A percentile compares a stretch with the other conserved stretches of the same genome.
Evolutionary conservation across 2,888 invertebrate genomes (phyloP).

Genomic region (Netelia virgata): DNA sequence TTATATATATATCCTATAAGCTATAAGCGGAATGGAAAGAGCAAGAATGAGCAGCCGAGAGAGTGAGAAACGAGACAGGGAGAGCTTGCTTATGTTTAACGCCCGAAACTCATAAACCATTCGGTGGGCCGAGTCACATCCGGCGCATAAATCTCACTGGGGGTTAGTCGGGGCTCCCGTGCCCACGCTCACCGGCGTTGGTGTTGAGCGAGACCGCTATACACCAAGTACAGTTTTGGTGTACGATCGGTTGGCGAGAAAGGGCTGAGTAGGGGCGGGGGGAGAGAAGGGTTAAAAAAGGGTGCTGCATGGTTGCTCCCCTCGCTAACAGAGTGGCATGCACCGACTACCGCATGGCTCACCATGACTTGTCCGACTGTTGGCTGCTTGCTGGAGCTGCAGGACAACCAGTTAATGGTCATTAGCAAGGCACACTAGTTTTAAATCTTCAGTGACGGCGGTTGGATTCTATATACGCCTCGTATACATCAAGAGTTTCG

Average conservation of each 20-base stretch:
- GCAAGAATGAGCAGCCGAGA: constrained; percentile 60
- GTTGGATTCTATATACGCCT: constrained; percentile 53
- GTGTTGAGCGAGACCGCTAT: constrained; percentile 62
- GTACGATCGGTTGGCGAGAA: constrained; percentile 55
- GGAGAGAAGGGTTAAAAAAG: constrained; percentile 58
- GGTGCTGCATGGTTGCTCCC: constrained; percentile 62
- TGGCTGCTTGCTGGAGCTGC: constrained; percentile 59
- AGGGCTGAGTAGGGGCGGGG: constrained; percentile 63
- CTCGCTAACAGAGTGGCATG: constrained; percentile 48
- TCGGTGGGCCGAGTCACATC: constrained; percentile 81
- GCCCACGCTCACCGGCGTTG: constrained; percentile 49
- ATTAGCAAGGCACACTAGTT: constrained; percentile 80
- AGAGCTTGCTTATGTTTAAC: constrained; percentile 73
- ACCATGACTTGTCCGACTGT: constrained; percentile 55
- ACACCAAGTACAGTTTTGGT: constrained; percentile 58
- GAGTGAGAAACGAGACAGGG: constrained; percentile 64
- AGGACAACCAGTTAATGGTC: constrained; percentile 82
- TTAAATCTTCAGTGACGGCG: constrained; percentile 79
- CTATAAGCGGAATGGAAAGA: constrained; percentile 43
- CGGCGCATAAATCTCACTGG: constrained; percentile 83
- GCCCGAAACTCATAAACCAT: constrained; percentile 82
- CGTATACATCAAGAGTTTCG: constrained; percentile 8
- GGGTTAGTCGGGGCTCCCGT: constrained; percentile 71
- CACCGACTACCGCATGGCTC: constrained; percentile 63
- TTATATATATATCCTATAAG: constrained; percentile 23